A percentile compares a stretch with the other conserved stretches of the same genome.
Evolutionary conservation across 64 coral and sea anemone species (phyloP).

Genomic region (Anthopleura sola): DNA sequence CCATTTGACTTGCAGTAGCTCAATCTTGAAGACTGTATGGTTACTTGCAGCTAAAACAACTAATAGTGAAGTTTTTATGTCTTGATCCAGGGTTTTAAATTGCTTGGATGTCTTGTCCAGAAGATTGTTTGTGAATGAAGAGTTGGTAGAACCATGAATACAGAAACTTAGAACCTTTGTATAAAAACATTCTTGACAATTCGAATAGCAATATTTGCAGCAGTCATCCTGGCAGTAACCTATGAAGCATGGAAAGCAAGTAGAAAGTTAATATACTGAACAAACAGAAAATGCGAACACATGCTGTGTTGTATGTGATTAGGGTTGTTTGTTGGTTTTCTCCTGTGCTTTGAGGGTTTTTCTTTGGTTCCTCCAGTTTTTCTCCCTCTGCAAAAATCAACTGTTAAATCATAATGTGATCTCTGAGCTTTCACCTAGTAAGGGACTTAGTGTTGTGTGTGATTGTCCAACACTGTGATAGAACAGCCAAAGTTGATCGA

Average conservation of each 20-base stretch:
- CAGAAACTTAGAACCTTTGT: not conserved
- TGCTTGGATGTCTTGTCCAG: not conserved
- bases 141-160: not conserved
- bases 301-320: too few relatives aligned
- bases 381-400: too few relatives aligned
- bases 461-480: too few relatives aligned
- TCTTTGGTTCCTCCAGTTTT: too few relatives aligned
- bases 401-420: too few relatives aligned
- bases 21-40: not conserved
- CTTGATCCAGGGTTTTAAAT: not conserved
- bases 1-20: not conserved
- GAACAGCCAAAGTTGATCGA: too few relatives aligned
- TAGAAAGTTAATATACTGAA: not conserved
- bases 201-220: not conserved
- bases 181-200: not conserved
- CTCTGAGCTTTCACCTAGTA: too few relatives aligned
- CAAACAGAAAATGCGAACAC: not conserved
- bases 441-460: too few relatives aligned
- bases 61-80: not conserved
- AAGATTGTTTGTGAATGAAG: not conserved
- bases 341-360: too few relatives aligned
- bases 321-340: too few relatives aligned
- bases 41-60: not conserved
- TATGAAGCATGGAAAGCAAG: not conserved
- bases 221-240: not conserved